A percentile compares a stretch with the other conserved stretches of the same genome.
Conservation (phyloP, 2,797 vertebrate genomes). For the Notolabrus celidotus region DNA sequence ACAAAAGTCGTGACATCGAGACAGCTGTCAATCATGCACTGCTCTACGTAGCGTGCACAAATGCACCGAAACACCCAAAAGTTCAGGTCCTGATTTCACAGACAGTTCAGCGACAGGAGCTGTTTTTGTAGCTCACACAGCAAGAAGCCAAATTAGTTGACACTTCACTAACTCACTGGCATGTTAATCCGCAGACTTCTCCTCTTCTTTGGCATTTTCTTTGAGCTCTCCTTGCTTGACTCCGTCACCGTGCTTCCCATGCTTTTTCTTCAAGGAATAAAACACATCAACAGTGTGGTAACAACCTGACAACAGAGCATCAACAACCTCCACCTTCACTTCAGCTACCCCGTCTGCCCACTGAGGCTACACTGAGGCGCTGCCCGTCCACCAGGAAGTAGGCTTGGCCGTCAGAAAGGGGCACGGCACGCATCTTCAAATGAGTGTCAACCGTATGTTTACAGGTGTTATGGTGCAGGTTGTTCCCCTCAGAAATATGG, state of each 20-base stretch:
- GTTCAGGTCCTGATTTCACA: background rate
- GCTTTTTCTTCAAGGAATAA: conserved; percentile 19
- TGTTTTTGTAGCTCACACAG: background rate
- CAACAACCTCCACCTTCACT: conserved; percentile 27
- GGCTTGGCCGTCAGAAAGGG: conserved; percentile 46
- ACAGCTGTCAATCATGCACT: conserved; percentile 55
- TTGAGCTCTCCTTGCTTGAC: conserved; percentile 74
- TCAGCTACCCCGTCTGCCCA: conserved; percentile 25
- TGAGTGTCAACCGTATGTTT: conserved; percentile 37
- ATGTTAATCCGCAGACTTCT: conserved; percentile 84
- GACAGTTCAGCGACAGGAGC: background rate
- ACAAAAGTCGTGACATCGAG: background rate
- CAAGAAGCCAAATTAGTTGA: conserved; percentile 41
- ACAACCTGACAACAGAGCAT: conserved; percentile 16
- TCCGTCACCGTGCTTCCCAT: conserved; percentile 88
- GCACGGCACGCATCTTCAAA: conserved; percentile 46
- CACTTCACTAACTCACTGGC: conserved; percentile 82
- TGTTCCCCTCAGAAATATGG: background rate
- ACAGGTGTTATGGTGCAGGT: conserved; percentile 50
- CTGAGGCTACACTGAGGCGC: conserved; percentile 53
- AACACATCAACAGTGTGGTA: background rate
- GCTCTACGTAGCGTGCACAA: conserved; percentile 6
- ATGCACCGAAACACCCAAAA: background rate
- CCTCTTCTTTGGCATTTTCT: conserved; percentile 83
- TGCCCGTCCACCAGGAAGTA: conserved; percentile 78